A percentile compares a stretch with the other conserved stretches of the same genome.
phyloP scores from a whole-genome alignment of 2,888 invertebrate genomes.

The Lithophane socia region DNA sequence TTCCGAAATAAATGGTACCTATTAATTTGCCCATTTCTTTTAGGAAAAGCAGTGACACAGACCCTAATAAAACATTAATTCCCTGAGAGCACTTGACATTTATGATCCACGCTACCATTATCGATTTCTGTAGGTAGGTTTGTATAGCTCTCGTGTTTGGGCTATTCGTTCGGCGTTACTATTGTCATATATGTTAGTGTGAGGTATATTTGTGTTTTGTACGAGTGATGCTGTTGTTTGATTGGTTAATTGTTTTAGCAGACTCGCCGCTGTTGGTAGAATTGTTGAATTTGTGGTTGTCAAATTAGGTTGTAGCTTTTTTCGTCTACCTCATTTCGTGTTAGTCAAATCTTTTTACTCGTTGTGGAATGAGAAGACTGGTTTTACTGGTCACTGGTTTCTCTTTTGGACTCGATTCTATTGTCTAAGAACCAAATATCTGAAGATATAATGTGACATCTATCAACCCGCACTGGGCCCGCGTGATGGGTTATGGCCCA shows the following conservation, averaged over 20 bases:
- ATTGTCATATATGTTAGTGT: background rate
- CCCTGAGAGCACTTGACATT: constrained; percentile 20
- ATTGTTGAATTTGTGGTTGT: background rate
- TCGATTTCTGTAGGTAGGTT: constrained; percentile 1
- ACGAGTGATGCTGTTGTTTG: background rate
- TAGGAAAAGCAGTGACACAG: background rate
- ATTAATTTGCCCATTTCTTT: background rate
- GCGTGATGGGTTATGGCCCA: no score
- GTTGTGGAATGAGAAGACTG: background rate
- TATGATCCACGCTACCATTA: constrained; percentile 23
- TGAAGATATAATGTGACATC: no score
- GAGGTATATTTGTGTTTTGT: no score
- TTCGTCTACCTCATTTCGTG: background rate
- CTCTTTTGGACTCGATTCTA: background rate
- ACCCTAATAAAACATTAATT: constrained; percentile 10
- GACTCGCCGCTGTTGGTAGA: background rate
- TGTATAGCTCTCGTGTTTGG: constrained; percentile 12
- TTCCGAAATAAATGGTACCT: background rate
- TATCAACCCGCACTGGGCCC: no score
- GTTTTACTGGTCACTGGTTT: background rate
- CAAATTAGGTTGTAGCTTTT: background rate
- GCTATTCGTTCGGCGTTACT: background rate
- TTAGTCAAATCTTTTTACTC: background rate
- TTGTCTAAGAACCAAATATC: background rate
- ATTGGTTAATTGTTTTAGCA: background rate